Conservation (phyloP, 2,888 invertebrate genomes). For the Branchinecta sandiegonensis region DNA sequence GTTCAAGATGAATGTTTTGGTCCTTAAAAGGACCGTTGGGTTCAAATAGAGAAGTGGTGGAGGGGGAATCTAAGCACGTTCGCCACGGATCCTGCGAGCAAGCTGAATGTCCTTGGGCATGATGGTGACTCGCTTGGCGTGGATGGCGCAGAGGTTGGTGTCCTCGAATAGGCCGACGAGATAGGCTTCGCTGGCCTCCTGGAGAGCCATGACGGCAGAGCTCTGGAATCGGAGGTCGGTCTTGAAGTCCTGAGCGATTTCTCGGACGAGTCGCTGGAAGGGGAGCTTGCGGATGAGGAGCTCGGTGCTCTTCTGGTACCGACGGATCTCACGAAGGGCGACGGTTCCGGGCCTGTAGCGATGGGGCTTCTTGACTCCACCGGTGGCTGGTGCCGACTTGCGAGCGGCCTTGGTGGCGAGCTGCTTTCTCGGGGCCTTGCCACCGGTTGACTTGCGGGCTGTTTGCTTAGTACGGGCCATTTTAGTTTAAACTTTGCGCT, state of each 20-base stretch:
- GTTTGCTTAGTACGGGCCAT: slow-evolving; percentile 98
- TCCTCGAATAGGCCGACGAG: slow-evolving; percentile 91
- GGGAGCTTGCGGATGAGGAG: slow-evolving; percentile 39
- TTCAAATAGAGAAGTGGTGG: slow-evolving; percentile 24
- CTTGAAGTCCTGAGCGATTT: slow-evolving; percentile 35
- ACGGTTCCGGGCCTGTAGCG: slow-evolving; percentile 40
- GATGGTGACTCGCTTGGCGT: slow-evolving; percentile 91
- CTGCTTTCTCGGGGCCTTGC: slow-evolving; percentile 90
- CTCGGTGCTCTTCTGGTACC: slow-evolving; percentile 41
- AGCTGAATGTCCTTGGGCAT: slow-evolving; percentile 97
- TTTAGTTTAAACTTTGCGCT: slow-evolving; percentile 24
- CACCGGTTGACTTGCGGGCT: slow-evolving; percentile 92
- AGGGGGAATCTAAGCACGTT: slow-evolving; percentile 26
- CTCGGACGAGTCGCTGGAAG: slow-evolving; percentile 38
- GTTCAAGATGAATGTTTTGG: no score
- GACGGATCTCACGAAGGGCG: slow-evolving; percentile 40
- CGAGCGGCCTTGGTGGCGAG: slow-evolving; percentile 84
- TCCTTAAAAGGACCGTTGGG: no score
- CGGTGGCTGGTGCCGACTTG: slow-evolving; percentile 45
- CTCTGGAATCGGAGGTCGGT: slow-evolving; percentile 24
- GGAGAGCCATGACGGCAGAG: slow-evolving; percentile 24
- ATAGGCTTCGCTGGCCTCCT: slow-evolving; percentile 82
- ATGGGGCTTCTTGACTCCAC: slow-evolving; percentile 41
- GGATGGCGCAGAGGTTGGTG: slow-evolving; percentile 93
- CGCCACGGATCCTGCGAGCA: slow-evolving; percentile 38